Evolutionary conservation across 2,797 vertebrate genomes (phyloP).

Genomic region (Sebastes iracundus): DNA sequence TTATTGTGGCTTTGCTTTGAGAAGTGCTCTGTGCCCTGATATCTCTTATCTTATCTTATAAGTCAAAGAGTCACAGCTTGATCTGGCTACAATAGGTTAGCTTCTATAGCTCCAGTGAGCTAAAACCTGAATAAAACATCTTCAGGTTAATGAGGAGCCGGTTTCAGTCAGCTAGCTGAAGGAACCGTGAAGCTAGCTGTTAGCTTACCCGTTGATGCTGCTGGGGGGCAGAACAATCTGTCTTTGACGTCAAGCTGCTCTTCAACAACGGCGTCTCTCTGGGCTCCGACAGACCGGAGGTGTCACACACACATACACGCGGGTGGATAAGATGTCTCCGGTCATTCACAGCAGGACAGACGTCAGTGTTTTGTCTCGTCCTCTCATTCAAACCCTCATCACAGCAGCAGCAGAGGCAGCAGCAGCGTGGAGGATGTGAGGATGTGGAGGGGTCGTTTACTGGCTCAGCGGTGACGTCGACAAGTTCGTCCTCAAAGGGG

Average conservation of each 20-base stretch:
- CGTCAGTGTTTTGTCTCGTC: background rate
- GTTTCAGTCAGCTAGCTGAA: background rate
- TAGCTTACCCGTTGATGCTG: slow-evolving; percentile 71
- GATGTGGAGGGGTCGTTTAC: background rate
- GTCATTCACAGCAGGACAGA: background rate
- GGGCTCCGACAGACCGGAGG: background rate
- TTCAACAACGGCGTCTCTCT: background rate
- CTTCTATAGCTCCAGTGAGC: background rate
- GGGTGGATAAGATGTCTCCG: background rate
- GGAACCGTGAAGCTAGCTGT: background rate
- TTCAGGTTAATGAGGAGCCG: background rate
- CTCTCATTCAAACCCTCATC: slow-evolving; percentile 9
- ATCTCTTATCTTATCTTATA: too few relatives aligned
- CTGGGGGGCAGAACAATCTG: background rate
- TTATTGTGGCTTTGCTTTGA: too few relatives aligned
- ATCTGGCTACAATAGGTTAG: background rate
- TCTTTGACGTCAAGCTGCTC: slow-evolving; percentile 35
- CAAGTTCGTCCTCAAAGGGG: background rate
- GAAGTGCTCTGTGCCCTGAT: too few relatives aligned
- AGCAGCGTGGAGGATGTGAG: slow-evolving; percentile 4
- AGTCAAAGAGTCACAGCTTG: background rate
- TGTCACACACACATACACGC: background rate
- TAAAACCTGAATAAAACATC: background rate
- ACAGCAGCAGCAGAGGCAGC: background rate
- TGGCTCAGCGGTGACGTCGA: slow-evolving; percentile 31